Evolutionary conservation across 2,888 invertebrate genomes (phyloP).

Genomic region (Alloscopus bannaensis): DNA sequence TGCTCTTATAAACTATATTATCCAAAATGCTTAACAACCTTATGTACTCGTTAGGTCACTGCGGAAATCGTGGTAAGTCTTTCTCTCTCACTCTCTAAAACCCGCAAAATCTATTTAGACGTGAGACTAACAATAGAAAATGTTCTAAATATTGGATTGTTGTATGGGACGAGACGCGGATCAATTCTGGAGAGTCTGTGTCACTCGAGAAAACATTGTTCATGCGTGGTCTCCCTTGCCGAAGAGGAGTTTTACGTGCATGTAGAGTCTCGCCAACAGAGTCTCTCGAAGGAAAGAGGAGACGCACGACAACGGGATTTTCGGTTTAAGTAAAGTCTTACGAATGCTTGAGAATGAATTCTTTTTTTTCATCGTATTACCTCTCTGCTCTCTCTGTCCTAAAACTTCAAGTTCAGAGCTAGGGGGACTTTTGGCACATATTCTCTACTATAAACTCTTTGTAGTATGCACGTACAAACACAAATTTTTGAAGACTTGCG

Average conservation of each 20-base stretch:
- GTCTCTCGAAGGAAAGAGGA: constrained; percentile 24
- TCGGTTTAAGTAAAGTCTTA: constrained; percentile 38
- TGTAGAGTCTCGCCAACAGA: background rate
- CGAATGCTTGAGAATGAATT: constrained; percentile 62
- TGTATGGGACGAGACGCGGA: constrained; percentile 53
- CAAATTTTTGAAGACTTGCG: constrained; percentile 17
- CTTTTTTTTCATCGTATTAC: constrained; percentile 26
- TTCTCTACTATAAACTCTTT: no score
- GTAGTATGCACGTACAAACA: no score
- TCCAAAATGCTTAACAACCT: no score
- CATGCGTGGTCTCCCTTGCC: constrained; percentile 36
- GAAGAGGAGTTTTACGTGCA: no score
- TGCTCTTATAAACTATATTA: background rate
- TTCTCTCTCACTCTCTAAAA: no score
- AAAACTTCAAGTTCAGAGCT: no score
- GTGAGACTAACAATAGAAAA: constrained; percentile 39
- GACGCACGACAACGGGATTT: constrained; percentile 29
- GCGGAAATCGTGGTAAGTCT: background rate
- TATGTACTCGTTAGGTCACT: background rate
- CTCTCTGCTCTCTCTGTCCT: no score
- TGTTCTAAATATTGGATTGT: constrained; percentile 59
- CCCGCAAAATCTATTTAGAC: constrained; percentile 49
- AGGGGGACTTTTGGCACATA: no score
- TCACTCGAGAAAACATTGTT: constrained; percentile 26
- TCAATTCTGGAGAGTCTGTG: constrained; percentile 41